phyloP scores from a whole-genome alignment of 2,113 vertebrate genomes.

The Podarcis raffonei region DNA sequence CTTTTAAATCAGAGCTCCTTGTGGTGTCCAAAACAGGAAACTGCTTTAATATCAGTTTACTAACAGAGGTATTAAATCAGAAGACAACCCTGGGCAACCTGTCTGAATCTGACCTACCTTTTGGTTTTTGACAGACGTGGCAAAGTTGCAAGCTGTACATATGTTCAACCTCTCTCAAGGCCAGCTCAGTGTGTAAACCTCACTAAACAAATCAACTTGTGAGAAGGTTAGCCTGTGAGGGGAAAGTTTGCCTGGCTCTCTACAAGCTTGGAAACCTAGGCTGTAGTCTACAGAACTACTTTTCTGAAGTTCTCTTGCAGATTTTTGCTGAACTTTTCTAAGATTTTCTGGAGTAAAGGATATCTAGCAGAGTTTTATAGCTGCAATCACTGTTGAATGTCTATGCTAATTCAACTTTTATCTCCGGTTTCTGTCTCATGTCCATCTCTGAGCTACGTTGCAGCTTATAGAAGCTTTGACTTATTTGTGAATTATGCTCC shows the following conservation, averaged over 20 bases:
- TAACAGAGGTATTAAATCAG: background rate
- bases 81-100: background rate
- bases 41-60: background rate
- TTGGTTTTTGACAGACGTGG: background rate
- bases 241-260: background rate
- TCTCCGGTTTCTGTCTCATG: background rate
- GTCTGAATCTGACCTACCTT: background rate
- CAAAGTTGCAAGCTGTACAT: background rate
- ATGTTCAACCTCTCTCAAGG: background rate
- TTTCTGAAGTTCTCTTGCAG: background rate
- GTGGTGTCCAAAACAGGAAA: background rate
- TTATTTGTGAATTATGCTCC: background rate
- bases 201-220: background rate
- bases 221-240: background rate
- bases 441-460: background rate
- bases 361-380: background rate
- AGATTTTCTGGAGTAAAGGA: background rate
- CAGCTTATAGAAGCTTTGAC: background rate
- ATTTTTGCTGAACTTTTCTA: background rate
- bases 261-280: background rate
- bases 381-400: background rate
- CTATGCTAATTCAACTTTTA: background rate
- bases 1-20: background rate
- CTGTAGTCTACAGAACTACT: background rate
- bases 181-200: background rate